Evolutionary conservation across 1,140 invertebrate species (phyloP), one percentile per base, ranked within the genome.

Genomic region (Lycorma delicatula): DNA sequence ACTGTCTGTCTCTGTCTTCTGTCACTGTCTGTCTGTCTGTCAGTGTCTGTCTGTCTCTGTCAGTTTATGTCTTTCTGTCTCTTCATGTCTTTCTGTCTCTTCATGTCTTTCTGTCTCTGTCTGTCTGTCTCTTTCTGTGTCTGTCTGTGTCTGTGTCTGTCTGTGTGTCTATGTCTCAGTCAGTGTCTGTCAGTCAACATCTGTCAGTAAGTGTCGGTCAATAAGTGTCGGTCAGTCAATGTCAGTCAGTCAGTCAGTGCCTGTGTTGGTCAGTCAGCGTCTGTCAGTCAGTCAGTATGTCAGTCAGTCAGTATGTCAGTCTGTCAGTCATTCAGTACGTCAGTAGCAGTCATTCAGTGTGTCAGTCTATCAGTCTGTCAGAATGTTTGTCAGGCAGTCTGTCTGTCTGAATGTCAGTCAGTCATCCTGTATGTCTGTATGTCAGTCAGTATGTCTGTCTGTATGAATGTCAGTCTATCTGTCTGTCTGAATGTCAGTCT

Each of bases 101-200:
- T 53, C 56, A 52, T 56, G 55, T 57, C 46, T 52, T 16, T 55
- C 54, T n/a, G 38, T 31, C 6, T 31, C 29, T 31, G 29, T 31
- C 29, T 31, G 29, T 31, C 29, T 31, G 29, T 31, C 6, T 31
- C 29, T 31, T 6, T 31, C 29, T 31, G 59, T 62, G 51, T 62
- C 61, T 62, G 61, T 62, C 61, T 58, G 61, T 62, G 44, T 58
- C 55, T 62, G 54, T 59, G 60, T 62, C 60, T 63, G 60, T 62
- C 44, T 59, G 60, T 62, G 60, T 62, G 61, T 62, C 60, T 59
- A 60, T 56, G 60, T 38, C 57, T 31, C 29, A 7, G 29, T 31
- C 26, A 63, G 54, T 63, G 61, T 62, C 60, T 62, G 60, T 63
- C 55, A 27, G 55, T 62, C 54, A 59, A 60, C 59, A 13, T 31